Percentiles rank a stretch among this genome's conserved stretches.
These are phyloP conservation scores for Gephyroberyx darwinii DNA, from an alignment of 2,797 vertebrate species.

Conservation along the genomic window DNA sequence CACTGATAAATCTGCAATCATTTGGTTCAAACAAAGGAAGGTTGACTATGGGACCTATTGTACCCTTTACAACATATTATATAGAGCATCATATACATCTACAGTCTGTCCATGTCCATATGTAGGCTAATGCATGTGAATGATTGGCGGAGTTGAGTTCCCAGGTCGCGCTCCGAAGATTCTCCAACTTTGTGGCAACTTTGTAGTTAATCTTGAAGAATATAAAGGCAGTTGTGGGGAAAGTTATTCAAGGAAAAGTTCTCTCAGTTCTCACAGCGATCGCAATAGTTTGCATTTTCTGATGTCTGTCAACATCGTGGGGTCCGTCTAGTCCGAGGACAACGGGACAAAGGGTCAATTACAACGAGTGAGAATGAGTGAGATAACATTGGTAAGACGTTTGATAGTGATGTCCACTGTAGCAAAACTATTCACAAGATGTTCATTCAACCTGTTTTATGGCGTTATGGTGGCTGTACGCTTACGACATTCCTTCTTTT, in stretches of 20 bases:
- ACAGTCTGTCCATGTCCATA: conserved; percentile 56
- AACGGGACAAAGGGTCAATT: conserved; percentile 17
- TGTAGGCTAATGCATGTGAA: conserved; percentile 28
- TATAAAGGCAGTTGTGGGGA: conserved; percentile 21
- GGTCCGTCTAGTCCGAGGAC: conserved; percentile 40
- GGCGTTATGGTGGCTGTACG: conserved; percentile 37
- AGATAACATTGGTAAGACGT: conserved; percentile 28
- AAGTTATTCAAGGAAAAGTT: not conserved
- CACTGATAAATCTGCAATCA: conserved; percentile 10
- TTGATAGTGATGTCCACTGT: conserved; percentile 18
- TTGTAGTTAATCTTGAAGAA: conserved; percentile 36
- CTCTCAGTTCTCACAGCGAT: not conserved
- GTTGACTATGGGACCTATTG: conserved; percentile 41
- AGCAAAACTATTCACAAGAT: conserved; percentile 20
- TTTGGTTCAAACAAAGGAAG: conserved; percentile 51
- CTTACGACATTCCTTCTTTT: conserved; percentile 42
- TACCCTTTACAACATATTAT: conserved; percentile 62
- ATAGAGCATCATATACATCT: conserved; percentile 74
- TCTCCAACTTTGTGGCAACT: conserved; percentile 22
- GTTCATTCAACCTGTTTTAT: conserved; percentile 29
- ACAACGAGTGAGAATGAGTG: conserved; percentile 34
- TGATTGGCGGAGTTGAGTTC: conserved; percentile 38
- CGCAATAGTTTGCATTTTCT: conserved; percentile 10
- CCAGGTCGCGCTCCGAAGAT: conserved; percentile 51
- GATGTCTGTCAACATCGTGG: conserved; percentile 21